Conservation (phyloP, 2,113 vertebrate species). For the Triplophysa tibetana region DNA sequence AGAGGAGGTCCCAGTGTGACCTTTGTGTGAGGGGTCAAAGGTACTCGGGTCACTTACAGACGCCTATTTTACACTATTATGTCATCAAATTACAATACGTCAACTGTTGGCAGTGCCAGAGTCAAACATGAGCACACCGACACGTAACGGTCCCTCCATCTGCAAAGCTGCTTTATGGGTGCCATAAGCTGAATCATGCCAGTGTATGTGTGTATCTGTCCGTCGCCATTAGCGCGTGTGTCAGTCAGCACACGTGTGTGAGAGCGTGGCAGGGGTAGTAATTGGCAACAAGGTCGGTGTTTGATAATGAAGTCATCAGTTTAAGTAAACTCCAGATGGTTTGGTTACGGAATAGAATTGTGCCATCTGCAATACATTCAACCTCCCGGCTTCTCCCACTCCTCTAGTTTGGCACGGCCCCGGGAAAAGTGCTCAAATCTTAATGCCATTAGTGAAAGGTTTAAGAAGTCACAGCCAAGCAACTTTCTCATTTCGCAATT, state of each 20-base stretch:
- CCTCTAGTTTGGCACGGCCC: slow-evolving; percentile 69
- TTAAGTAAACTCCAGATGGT: slow-evolving; percentile 80
- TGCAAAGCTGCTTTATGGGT: not conserved
- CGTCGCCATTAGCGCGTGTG: not conserved
- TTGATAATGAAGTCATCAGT: slow-evolving; percentile 81
- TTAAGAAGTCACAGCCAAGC: slow-evolving; percentile 78
- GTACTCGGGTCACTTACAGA: not conserved
- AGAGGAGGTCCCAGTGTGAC: slow-evolving; percentile 26
- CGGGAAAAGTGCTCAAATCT: slow-evolving; percentile 67
- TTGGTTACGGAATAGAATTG: slow-evolving; percentile 75
- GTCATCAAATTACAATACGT: slow-evolving; percentile 24
- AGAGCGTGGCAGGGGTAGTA: slow-evolving; percentile 63
- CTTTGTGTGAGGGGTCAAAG: slow-evolving; percentile 17
- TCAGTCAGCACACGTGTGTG: slow-evolving; percentile 8
- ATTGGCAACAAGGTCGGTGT: slow-evolving; percentile 70
- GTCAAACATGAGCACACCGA: slow-evolving; percentile 14
- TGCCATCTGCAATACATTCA: slow-evolving; percentile 81
- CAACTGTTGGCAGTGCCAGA: not conserved
- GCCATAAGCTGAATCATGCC: slow-evolving; percentile 25
- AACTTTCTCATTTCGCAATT: slow-evolving; percentile 68
- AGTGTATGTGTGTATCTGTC: not conserved
- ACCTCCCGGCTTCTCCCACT: slow-evolving; percentile 62
- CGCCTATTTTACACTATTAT: slow-evolving; percentile 32
- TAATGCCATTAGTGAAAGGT: slow-evolving; percentile 80
- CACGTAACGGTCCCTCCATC: not conserved